These are phyloP conservation scores for Sandelia bainsii DNA, from an alignment of 2,797 vertebrate genomes.

Conservation along the genomic window DNA sequence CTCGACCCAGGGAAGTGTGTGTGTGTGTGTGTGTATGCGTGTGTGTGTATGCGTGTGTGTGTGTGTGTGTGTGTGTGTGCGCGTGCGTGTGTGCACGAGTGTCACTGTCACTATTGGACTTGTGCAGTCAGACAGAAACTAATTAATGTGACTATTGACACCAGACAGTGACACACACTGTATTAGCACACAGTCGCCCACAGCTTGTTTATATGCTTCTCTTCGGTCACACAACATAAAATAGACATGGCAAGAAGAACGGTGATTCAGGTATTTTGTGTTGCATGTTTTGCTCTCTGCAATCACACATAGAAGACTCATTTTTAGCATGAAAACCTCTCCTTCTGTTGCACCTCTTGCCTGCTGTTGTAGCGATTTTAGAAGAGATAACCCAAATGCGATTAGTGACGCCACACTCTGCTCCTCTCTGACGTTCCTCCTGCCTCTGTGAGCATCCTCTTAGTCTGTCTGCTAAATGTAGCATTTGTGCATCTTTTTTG, in stretches of 20 bases:
- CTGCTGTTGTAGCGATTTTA: slow-evolving; percentile 25
- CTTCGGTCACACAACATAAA: not conserved
- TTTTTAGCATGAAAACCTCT: not conserved
- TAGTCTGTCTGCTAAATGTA: not conserved
- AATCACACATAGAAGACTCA: not conserved
- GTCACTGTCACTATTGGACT: slow-evolving; percentile 15
- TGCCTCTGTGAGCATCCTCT: slow-evolving; percentile 15
- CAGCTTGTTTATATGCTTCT: not conserved
- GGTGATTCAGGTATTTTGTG: slow-evolving; percentile 39
- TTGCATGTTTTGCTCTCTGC: slow-evolving; percentile 13
- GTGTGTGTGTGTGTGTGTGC: not conserved
- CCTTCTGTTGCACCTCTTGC: not conserved
- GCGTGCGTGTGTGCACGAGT: not conserved
- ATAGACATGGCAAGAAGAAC: slow-evolving; percentile 14
- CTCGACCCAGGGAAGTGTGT: not conserved
- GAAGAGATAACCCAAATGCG: slow-evolving; percentile 13
- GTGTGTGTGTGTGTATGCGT: slow-evolving; percentile 1
- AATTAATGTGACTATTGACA: slow-evolving; percentile 64
- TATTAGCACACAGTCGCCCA: not conserved
- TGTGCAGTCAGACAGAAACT: slow-evolving; percentile 49
- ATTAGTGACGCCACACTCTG: slow-evolving; percentile 17
- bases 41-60: not conserved
- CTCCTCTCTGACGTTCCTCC: slow-evolving; percentile 1
- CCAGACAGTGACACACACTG: slow-evolving; percentile 18
- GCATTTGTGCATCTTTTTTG: not conserved